A percentile compares a stretch with the other conserved stretches of the same genome.
These are phyloP conservation scores for Synanceia verrucosa DNA, from an alignment of 2,797 vertebrate genomes.

Conservation along the genomic window DNA sequence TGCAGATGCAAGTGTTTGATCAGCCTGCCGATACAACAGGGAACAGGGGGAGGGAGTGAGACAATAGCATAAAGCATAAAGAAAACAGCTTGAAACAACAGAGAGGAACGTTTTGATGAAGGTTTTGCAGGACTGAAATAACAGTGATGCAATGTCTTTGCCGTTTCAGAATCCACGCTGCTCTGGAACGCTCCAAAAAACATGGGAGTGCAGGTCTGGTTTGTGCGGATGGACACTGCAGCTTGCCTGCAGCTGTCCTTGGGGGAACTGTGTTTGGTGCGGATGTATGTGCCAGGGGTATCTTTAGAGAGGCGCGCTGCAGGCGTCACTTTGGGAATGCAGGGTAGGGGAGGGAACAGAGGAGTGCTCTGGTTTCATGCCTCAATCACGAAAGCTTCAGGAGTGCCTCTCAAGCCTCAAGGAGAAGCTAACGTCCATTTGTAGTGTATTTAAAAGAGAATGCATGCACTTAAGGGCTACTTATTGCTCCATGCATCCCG, in stretches of 20 bases:
- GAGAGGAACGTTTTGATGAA: conserved; percentile 4
- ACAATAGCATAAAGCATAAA: conserved; percentile 30
- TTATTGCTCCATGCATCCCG: conserved; percentile 65
- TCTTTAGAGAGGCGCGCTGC: conserved; percentile 65
- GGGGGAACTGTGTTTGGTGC: conserved; percentile 62
- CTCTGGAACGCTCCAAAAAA: conserved; percentile 9
- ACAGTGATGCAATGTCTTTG: conserved; percentile 12
- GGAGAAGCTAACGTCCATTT: conserved; percentile 76
- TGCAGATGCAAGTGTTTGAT: conserved; percentile 73
- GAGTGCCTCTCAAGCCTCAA: conserved; percentile 78
- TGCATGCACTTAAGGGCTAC: conserved; percentile 75
- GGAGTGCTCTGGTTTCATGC: conserved; percentile 73
- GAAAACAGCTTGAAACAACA: conserved; percentile 42
- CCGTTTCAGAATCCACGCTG: conserved; percentile 7
- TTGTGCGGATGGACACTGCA: conserved; percentile 51
- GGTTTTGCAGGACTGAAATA: conserved; percentile 26
- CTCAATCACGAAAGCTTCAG: conserved; percentile 73
- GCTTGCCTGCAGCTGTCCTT: conserved; percentile 62
- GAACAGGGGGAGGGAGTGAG: conserved; percentile 1
- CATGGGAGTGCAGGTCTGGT: conserved; percentile 37
- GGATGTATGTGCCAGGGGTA: conserved; percentile 66
- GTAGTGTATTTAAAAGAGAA: conserved; percentile 81
- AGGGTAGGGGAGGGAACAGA: conserved; percentile 55
- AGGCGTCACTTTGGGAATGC: conserved; percentile 64
- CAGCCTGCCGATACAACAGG: conserved; percentile 53